Conservation (phyloP, 1,140 invertebrate species). For the Diploscapter pachys region DNA sequence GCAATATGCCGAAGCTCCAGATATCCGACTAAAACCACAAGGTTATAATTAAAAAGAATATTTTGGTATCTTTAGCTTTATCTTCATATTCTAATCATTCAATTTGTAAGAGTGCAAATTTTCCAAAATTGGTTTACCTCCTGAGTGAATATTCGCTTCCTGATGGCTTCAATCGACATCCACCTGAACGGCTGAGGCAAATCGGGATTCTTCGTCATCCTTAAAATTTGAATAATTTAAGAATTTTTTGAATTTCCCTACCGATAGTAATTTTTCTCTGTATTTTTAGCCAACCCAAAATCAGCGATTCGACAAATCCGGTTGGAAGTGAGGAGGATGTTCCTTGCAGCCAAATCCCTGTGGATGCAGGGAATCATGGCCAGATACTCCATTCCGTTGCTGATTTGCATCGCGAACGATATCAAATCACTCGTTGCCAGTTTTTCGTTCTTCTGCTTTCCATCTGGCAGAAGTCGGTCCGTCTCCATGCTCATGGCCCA, state of each 20-base stretch:
- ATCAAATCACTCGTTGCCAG: conserved; percentile 25
- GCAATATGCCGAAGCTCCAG: conserved; percentile 36
- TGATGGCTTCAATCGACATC: conserved; percentile 22
- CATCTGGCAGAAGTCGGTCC: conserved; percentile 4
- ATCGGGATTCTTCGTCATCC: conserved; percentile 18
- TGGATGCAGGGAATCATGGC: conserved; percentile 31
- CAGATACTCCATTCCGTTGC: conserved; percentile 29
- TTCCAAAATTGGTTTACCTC: conserved; percentile 6
- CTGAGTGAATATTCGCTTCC: conserved; percentile 5
- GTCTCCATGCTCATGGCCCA: conserved; percentile 9
- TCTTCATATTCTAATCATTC: too few relatives aligned
- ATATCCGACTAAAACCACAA: conserved; percentile 31
- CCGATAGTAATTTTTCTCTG: conserved; percentile 32
- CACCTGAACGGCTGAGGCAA: conserved; percentile 22
- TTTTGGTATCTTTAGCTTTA: too few relatives aligned
- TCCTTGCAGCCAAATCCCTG: conserved; percentile 35
- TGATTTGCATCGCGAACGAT: conserved; percentile 26
- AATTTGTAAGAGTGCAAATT: too few relatives aligned
- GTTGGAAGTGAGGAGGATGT: conserved; percentile 29
- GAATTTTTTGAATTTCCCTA: conserved; percentile 3
- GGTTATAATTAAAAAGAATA: conserved; percentile 6
- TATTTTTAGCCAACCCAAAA: conserved; percentile 31
- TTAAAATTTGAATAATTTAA: conserved; percentile 12
- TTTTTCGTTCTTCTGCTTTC: neutral
- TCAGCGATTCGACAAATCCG: conserved; percentile 33